Conservation (phyloP, 2,888 invertebrate genomes). For the Belgica antarctica region DNA sequence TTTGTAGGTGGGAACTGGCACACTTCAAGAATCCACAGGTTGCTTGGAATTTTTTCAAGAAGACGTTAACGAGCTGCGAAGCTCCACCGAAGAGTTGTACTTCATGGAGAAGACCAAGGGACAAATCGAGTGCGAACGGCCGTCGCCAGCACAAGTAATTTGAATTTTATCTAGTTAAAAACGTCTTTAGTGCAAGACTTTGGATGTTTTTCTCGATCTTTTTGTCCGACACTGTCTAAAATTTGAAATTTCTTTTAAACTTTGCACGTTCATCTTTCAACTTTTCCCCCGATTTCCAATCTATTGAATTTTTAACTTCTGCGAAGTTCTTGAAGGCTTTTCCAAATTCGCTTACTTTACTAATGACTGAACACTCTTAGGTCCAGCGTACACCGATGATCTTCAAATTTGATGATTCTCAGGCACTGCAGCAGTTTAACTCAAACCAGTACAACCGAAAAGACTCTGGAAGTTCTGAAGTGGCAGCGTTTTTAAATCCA, state of each 20-base stretch:
- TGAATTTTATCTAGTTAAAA: too few relatives aligned
- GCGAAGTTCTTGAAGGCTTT: too few relatives aligned
- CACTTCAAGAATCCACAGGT: constrained; percentile 56
- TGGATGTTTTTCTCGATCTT: too few relatives aligned
- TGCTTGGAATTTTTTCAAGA: constrained; percentile 68
- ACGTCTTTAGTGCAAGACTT: constrained; percentile 47
- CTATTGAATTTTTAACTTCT: too few relatives aligned
- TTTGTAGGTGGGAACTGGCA: constrained; percentile 56
- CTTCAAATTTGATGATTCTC: constrained; percentile 56
- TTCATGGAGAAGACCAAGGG: constrained; percentile 66
- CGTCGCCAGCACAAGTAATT: constrained; percentile 30
- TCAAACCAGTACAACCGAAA: constrained; percentile 58
- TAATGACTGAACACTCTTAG: constrained; percentile 43
- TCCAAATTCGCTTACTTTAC: too few relatives aligned
- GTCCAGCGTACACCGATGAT: constrained; percentile 55
- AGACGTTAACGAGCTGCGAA: constrained; percentile 79
- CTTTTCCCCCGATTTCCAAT: too few relatives aligned
- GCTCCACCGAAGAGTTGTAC: constrained; percentile 84
- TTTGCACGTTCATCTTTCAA: too few relatives aligned
- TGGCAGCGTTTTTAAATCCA: constrained; percentile 69
- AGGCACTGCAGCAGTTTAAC: constrained; percentile 57
- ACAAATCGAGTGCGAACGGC: constrained; percentile 45
- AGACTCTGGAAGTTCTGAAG: constrained; percentile 75
- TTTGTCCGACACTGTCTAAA: constrained; percentile 4
- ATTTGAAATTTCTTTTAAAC: too few relatives aligned